These are phyloP conservation scores for Dipodomys merriami DNA, from an alignment of 2,113 vertebrate species.

Conservation along the genomic window DNA sequence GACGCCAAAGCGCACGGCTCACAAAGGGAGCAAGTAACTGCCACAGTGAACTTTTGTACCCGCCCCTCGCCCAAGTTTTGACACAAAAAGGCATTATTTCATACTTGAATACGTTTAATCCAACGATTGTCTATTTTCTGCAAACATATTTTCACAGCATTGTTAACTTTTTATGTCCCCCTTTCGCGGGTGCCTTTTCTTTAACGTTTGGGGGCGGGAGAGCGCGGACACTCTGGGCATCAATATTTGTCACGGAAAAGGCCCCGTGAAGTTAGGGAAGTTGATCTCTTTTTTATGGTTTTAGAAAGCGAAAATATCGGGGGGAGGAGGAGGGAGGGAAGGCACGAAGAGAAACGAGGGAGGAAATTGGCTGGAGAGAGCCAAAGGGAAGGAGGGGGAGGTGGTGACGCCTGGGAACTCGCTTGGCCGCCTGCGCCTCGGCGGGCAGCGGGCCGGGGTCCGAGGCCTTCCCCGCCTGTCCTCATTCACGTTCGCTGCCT, in stretches of 20 bases:
- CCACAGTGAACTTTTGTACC: conserved; percentile 98
- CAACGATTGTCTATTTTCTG: conserved; percentile 99
- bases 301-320: conserved; percentile 78
- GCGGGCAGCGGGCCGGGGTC: neutral
- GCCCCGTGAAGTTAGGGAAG: conserved; percentile 76
- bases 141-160: conserved; percentile 99
- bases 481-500: neutral
- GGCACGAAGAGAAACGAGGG: conserved; percentile 56
- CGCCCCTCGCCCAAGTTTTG: conserved; percentile 96
- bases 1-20: conserved; percentile 98
- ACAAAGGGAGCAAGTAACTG: conserved; percentile 96
- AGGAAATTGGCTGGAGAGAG: conserved; percentile 57
- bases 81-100: conserved; percentile 99
- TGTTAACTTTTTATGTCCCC: conserved; percentile 90
- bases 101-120: conserved; percentile 99
- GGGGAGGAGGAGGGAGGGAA: conserved; percentile 65
- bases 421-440: conserved; percentile 45
- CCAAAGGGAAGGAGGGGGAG: conserved; percentile 50
- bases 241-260: conserved; percentile 82
- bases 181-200: conserved; percentile 79
- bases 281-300: conserved; percentile 83
- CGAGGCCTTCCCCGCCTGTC: neutral
- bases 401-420: conserved; percentile 51
- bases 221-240: conserved; percentile 82
- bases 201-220: conserved; percentile 77